phyloP scores from a whole-genome alignment of 2,888 invertebrate species.

The Cantharis lateralis region DNA sequence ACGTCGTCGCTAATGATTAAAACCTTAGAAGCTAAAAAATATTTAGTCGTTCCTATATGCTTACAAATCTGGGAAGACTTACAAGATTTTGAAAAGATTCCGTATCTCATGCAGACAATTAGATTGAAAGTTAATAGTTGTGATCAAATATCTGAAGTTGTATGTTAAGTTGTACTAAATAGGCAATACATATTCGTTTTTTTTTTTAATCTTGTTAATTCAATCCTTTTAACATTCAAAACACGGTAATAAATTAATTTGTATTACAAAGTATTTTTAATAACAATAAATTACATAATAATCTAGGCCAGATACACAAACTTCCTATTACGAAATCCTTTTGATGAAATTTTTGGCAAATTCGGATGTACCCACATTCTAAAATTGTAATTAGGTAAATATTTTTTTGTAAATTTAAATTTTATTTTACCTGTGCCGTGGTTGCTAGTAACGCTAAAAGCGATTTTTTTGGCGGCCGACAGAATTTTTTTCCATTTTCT shows the following conservation, averaged over 20 bases:
- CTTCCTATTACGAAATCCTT: slow-evolving; percentile 32
- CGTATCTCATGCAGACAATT: slow-evolving; percentile 67
- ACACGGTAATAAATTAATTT: slow-evolving; percentile 36
- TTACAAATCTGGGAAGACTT: slow-evolving; percentile 60
- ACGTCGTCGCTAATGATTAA: slow-evolving; percentile 59
- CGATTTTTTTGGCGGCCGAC: slow-evolving; percentile 75
- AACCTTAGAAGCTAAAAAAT: slow-evolving; percentile 63
- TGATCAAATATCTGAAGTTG: slow-evolving; percentile 4
- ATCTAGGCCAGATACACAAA: background rate
- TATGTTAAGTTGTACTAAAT: background rate
- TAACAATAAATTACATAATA: slow-evolving; percentile 23
- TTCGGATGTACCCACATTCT: slow-evolving; percentile 39
- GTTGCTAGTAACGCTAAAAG: slow-evolving; percentile 68
- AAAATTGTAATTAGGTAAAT: slow-evolving; percentile 16
- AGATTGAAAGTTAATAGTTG: slow-evolving; percentile 51
- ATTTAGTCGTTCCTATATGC: slow-evolving; percentile 62
- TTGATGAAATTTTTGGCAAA: slow-evolving; percentile 36
- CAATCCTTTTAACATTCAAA: slow-evolving; percentile 7
- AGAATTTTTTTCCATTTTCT: slow-evolving; percentile 72
- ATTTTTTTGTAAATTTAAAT: background rate
- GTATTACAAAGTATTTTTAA: slow-evolving; percentile 6
- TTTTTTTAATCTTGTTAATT: background rate
- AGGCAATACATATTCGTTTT: background rate
- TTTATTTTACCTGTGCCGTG: slow-evolving; percentile 60
- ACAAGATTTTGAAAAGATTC: slow-evolving; percentile 64